These are phyloP conservation scores for Adoxophyes honmai DNA, from an alignment of 1,140 invertebrate genomes.

Conservation along the genomic window DNA sequence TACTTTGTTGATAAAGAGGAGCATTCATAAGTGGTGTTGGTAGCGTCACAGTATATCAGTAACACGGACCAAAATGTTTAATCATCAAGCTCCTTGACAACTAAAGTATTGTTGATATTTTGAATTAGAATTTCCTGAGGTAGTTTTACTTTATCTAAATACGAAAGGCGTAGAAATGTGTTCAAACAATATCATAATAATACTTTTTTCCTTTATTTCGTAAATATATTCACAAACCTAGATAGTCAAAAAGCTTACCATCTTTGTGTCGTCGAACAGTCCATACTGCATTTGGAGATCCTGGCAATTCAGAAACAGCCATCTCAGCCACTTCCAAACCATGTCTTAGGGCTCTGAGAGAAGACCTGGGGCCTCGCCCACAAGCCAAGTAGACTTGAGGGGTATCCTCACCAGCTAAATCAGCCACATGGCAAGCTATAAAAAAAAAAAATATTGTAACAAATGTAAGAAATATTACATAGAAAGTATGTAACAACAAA, in stretches of 20 bases:
- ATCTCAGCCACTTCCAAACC: slow-evolving; percentile 99
- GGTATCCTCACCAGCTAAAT: slow-evolving; percentile 97
- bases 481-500: no score
- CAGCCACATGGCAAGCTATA: slow-evolving; percentile 81
- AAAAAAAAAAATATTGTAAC: slow-evolving; percentile 22
- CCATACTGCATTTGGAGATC: slow-evolving; percentile 99
- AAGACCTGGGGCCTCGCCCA: slow-evolving; percentile 95
- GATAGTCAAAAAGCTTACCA: slow-evolving; percentile 81
- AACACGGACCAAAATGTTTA: slow-evolving; percentile 73
- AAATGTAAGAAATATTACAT: no score
- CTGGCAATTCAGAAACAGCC: slow-evolving; percentile 99
- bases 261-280: slow-evolving; percentile 97
- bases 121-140: no score
- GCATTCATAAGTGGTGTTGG: slow-evolving; percentile 70
- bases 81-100: slow-evolving; percentile 61
- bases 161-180: no score
- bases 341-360: slow-evolving; percentile 94
- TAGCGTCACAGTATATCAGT: slow-evolving; percentile 70
- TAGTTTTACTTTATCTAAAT: no score
- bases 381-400: slow-evolving; percentile 98
- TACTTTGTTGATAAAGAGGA: slow-evolving; percentile 73
- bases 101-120: neutral
- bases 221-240: no score
- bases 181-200: no score
- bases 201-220: no score